Conservation (phyloP, 1,140 invertebrate species). For the Drosophila dunni region DNA sequence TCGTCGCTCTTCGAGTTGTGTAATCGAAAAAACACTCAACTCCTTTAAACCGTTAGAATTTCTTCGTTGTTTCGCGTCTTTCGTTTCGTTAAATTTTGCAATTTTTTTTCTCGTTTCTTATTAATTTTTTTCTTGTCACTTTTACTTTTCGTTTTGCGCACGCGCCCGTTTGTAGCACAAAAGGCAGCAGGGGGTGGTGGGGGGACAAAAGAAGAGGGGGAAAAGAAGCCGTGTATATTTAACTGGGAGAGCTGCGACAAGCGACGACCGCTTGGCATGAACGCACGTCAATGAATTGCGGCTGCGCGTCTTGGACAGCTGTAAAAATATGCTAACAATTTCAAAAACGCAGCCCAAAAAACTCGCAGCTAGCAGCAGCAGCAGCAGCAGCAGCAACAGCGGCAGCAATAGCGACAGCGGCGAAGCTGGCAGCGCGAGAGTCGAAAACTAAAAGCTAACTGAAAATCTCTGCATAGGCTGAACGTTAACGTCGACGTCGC, state of each 20-base stretch:
- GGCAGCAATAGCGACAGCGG: conserved; percentile 7
- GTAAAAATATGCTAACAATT: conserved; percentile 84
- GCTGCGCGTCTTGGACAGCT: conserved; percentile 81
- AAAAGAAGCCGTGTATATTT: not conserved
- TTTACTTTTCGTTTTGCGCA: conserved; percentile 52
- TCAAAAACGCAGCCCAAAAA: conserved; percentile 80
- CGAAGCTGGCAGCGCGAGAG: conserved; percentile 33
- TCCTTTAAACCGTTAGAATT: conserved; percentile 53
- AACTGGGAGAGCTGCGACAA: conserved; percentile 54
- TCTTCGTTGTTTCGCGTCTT: conserved; percentile 30
- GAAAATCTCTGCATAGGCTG: conserved; percentile 30
- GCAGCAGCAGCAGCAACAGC: conserved; percentile 13
- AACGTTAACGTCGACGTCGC: not conserved
- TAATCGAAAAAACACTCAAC: conserved; percentile 27
- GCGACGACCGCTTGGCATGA: conserved; percentile 79
- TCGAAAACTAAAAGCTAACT: not conserved
- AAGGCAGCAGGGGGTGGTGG: not conserved
- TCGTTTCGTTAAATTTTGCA: conserved; percentile 22
- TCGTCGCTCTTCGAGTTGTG: conserved; percentile 37
- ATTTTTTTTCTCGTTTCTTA: conserved; percentile 7
- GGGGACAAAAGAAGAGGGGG: no score
- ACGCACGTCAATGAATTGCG: conserved; percentile 83
- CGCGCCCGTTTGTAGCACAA: conserved; percentile 37
- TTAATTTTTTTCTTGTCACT: conserved; percentile 51
- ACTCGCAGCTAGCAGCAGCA: conserved; percentile 17